These are phyloP conservation scores for Nothoprocta perdicaria DNA, from an alignment of 2,113 vertebrate genomes.

Conservation along the genomic window DNA sequence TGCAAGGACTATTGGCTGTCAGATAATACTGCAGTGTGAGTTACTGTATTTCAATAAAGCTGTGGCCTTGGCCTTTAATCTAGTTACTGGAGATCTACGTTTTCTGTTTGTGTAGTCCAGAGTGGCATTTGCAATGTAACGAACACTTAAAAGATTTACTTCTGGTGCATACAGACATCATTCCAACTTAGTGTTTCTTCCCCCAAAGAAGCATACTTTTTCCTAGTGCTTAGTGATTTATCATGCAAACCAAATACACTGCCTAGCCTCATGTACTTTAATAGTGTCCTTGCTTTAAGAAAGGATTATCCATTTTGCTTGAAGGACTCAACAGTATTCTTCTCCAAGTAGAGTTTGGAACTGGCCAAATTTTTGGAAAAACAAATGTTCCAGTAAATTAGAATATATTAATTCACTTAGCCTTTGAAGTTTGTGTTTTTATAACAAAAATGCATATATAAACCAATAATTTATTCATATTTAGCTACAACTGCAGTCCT, in stretches of 20 bases:
- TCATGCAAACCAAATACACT: neutral
- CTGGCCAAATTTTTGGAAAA: neutral
- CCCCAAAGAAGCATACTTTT: neutral
- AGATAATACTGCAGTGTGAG: conserved; percentile 30
- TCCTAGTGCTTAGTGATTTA: neutral
- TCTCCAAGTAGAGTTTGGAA: neutral
- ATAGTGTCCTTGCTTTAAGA: neutral
- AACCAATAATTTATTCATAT: neutral
- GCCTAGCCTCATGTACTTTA: neutral
- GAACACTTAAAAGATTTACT: conserved; percentile 16
- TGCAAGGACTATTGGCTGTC: conserved; percentile 38
- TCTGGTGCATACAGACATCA: neutral
- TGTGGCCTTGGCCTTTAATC: conserved; percentile 58
- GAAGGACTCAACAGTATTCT: neutral
- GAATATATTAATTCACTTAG: neutral
- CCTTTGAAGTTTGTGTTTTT: conserved; percentile 21
- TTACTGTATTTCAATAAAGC: conserved; percentile 54
- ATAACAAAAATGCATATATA: neutral
- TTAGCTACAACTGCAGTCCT: neutral
- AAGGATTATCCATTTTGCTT: neutral
- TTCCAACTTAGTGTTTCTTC: neutral
- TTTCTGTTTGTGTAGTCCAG: neutral
- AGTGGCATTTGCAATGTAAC: conserved; percentile 13
- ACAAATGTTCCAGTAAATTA: neutral
- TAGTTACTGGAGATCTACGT: neutral